Evolutionary conservation across 2,888 invertebrate genomes (phyloP), one percentile per base, ranked within the genome.

Genomic region (Heliconius cydno): DNA sequence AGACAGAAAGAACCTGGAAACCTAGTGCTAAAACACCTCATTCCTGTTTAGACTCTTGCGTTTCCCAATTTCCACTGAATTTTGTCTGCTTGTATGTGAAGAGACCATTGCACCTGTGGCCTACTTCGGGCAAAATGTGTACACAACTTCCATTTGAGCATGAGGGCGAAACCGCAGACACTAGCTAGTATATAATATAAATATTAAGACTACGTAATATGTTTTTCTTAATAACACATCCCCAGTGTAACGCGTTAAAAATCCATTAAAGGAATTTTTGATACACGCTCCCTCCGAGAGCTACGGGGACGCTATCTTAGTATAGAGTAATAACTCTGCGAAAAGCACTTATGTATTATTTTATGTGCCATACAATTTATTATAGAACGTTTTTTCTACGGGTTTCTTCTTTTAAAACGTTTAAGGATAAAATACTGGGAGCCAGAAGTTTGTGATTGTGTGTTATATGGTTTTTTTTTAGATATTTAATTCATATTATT

Each of bases 331-430:
- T 68, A 68, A 52, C 30, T 72, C 30, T 22, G 12, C 34, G 57
- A 73, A 57, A 73, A 30, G 73, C 73, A 34, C 13, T 73, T n/a
- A 70, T n/a, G 41, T 46, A n/a, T 38, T 30, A 52, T 13, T 34
- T 65, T 28, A 65, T 65, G 65, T 65, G 65, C 28, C 75, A 63
- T 79, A 60, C 70, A 70, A 74, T 60, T 76, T 57, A 79, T 79
- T 63, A 52, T 19, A n/a, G 28, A 30, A 60, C 63, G 52, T 34
- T 79, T 79, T 60, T 70, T n/a, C 41, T 71, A 63, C 28, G 13
- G 57, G 63, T 41, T 63, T 70, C n/a, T 34, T 6, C 63, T 77
- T 25, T 71, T 38, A 74, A 52, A 57, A 72, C 52, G 28, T 72
- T 72, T 46, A 30, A 28, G 28, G 10, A 72, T 22, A 30, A 30